A percentile compares a stretch with the other conserved stretches of the same genome.
phyloP scores from a whole-genome alignment of 1,140 invertebrate species.

The Diabrotica virgifera region DNA sequence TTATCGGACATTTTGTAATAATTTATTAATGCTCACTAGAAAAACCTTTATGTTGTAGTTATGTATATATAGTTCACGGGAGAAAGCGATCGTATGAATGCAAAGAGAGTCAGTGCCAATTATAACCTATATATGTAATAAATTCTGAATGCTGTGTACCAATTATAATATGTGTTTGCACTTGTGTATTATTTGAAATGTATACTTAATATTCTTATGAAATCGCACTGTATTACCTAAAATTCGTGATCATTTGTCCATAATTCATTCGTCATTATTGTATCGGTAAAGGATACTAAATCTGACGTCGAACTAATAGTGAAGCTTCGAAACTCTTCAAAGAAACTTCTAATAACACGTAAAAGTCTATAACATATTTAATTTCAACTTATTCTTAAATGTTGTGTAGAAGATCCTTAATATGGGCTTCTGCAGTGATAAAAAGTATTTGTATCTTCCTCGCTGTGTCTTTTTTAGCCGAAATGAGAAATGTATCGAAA shows the following conservation, averaged over 20 bases:
- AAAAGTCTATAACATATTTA: too few species aligned
- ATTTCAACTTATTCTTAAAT: too few species aligned
- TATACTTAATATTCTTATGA: constrained; percentile 45
- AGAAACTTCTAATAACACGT: too few species aligned
- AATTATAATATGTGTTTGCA: constrained; percentile 46
- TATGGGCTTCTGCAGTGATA: too few species aligned
- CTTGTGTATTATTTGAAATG: constrained; percentile 44
- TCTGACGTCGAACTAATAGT: too few species aligned
- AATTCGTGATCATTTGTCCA: constrained; percentile 34
- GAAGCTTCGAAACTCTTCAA: too few species aligned
- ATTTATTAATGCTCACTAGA: constrained; percentile 30
- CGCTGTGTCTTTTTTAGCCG: too few species aligned
- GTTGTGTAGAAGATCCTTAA: too few species aligned
- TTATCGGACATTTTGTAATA: constrained; percentile 13
- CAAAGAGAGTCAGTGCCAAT: constrained; percentile 40
- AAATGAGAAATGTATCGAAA: too few species aligned
- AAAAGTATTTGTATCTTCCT: too few species aligned
- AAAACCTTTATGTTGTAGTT: constrained; percentile 32
- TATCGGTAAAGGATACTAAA: constrained; percentile 17
- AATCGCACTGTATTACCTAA: constrained; percentile 34
- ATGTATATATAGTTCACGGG: constrained; percentile 28
- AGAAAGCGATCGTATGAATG: constrained; percentile 20
- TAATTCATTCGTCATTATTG: constrained; percentile 28
- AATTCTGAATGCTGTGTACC: constrained; percentile 43
- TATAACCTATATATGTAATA: constrained; percentile 43